Evolutionary conservation across 2,113 vertebrate species (phyloP).

Genomic region (Mustelus asterias): DNA sequence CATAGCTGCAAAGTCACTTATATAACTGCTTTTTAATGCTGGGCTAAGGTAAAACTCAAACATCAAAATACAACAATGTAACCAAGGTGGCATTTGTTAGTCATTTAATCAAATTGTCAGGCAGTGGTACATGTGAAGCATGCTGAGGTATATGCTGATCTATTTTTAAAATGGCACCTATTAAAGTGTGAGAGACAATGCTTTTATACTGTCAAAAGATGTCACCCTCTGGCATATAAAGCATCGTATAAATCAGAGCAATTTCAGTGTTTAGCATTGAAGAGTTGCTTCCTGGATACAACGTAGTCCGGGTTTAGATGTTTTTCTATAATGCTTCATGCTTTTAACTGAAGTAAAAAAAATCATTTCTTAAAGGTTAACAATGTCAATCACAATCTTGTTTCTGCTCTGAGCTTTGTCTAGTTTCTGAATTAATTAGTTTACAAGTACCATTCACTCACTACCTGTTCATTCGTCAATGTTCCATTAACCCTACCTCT

Average conservation of each 20-base stretch:
- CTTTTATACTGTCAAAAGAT: conserved; percentile 24
- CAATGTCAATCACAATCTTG: background rate
- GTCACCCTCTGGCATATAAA: background rate
- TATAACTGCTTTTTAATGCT: background rate
- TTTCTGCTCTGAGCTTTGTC: background rate
- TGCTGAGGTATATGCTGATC: background rate
- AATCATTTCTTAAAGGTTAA: conserved; percentile 16
- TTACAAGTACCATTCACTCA: background rate
- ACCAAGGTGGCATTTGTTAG: background rate
- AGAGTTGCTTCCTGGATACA: background rate
- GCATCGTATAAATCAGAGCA: background rate
- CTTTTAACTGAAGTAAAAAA: conserved; percentile 24
- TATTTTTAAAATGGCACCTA: background rate
- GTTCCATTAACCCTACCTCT: background rate
- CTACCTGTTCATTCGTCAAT: background rate
- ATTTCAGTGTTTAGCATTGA: conserved; percentile 3
- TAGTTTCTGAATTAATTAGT: conserved; percentile 13
- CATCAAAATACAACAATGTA: background rate
- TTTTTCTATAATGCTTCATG: background rate
- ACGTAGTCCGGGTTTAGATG: background rate
- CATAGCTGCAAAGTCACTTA: background rate
- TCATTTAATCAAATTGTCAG: background rate
- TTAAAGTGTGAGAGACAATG: background rate
- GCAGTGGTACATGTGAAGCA: background rate
- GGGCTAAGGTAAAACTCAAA: background rate